phyloP scores from a whole-genome alignment of 2,888 invertebrate species.

The Pecten maximus region DNA sequence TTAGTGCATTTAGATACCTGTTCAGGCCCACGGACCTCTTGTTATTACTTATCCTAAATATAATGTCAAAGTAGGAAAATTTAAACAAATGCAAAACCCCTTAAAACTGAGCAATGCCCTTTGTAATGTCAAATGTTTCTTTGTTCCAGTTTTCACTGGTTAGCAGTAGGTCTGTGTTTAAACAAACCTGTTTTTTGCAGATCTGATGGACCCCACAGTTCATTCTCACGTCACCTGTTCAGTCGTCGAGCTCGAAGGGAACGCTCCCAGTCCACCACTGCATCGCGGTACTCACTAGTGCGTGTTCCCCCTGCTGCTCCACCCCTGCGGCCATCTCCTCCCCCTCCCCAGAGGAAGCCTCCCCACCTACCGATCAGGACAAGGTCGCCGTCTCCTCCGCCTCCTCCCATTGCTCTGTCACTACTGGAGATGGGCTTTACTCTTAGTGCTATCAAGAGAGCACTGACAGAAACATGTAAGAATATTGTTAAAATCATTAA shows the following conservation, averaged over 20 bases:
- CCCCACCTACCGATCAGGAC: conserved; percentile 56
- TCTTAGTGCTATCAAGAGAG: conserved; percentile 85
- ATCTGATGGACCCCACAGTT: conserved; percentile 27
- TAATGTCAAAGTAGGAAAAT: too few species aligned
- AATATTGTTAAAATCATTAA: too few species aligned
- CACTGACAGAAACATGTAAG: conserved; percentile 85
- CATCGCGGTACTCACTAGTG: conserved; percentile 48
- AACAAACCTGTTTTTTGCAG: background rate
- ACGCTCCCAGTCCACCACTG: conserved; percentile 38
- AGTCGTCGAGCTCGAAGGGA: conserved; percentile 41
- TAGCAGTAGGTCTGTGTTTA: background rate
- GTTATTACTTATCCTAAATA: too few species aligned
- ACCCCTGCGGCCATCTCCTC: conserved; percentile 55
- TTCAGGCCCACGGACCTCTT: too few species aligned
- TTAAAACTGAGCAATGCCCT: too few species aligned
- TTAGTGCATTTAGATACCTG: too few species aligned
- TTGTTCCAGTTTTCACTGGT: too few species aligned
- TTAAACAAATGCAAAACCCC: too few species aligned
- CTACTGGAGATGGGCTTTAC: conserved; percentile 87
- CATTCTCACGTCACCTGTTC: conserved; percentile 43
- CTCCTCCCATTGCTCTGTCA: conserved; percentile 84
- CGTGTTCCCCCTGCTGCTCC: conserved; percentile 59
- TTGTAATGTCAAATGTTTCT: too few species aligned
- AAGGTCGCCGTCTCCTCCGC: conserved; percentile 76
- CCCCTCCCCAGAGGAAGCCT: conserved; percentile 55